Conservation (phyloP, 1,140 invertebrate species). For the Pteromalus puparum region DNA sequence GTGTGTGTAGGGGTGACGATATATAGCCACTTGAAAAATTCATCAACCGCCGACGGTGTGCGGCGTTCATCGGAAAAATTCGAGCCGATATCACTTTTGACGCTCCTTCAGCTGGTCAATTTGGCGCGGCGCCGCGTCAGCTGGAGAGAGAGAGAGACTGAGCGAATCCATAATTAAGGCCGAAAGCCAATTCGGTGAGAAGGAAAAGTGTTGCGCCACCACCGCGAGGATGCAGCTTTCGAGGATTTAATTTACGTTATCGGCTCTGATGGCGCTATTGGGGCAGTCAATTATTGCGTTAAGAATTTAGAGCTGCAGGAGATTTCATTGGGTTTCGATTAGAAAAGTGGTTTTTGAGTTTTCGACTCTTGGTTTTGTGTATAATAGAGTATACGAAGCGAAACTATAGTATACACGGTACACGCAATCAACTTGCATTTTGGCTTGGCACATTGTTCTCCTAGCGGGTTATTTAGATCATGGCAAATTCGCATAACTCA, state of each 20-base stretch:
- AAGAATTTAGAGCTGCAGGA: slow-evolving; percentile 24
- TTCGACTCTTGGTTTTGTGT: not conserved
- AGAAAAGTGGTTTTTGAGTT: no score
- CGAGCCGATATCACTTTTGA: slow-evolving; percentile 15
- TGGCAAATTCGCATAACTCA: not conserved
- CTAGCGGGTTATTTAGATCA: not conserved
- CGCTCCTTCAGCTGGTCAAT: not conserved
- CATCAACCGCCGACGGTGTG: not conserved
- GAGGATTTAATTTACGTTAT: slow-evolving; percentile 28
- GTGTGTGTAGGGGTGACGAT: not conserved
- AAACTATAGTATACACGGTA: no score
- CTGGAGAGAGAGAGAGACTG: not conserved
- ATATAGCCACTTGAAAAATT: not conserved
- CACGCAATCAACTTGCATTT: no score
- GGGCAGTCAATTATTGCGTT: slow-evolving; percentile 23
- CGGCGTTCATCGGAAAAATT: not conserved
- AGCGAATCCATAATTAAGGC: slow-evolving; percentile 25
- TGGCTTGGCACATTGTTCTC: no score
- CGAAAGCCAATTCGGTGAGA: slow-evolving; percentile 5
- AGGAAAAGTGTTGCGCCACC: not conserved
- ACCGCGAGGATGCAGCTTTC: not conserved
- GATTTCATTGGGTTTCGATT: slow-evolving; percentile 19
- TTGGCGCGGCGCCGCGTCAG: not conserved
- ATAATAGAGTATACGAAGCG: not conserved
- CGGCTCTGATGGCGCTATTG: not conserved